Conservation (phyloP, 1,140 invertebrate genomes). For the Probaryconus sp. region DNA sequence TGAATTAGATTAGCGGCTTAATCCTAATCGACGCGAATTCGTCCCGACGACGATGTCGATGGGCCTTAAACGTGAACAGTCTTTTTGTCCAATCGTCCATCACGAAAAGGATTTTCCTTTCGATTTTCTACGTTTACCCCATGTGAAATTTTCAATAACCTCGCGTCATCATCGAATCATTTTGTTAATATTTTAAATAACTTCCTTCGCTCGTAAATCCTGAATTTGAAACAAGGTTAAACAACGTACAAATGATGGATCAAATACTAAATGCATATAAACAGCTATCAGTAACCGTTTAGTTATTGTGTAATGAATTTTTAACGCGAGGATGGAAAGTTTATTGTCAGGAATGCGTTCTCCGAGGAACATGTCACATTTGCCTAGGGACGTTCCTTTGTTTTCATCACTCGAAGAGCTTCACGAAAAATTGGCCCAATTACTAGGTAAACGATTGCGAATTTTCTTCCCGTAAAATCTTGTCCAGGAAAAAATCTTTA, state of each 20-base stretch:
- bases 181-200: too few species aligned
- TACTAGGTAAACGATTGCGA: constrained; percentile 70
- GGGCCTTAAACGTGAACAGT: too few species aligned
- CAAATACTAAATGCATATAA: too few species aligned
- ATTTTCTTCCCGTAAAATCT: too few species aligned
- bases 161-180: too few species aligned
- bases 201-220: too few species aligned
- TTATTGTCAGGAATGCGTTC: constrained; percentile 57
- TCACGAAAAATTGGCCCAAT: constrained; percentile 72
- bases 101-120: neutral
- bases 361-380: constrained; percentile 50
- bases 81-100: neutral
- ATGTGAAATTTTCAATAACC: too few species aligned
- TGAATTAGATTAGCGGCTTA: constrained; percentile 66
- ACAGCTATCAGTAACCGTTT: neutral
- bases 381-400: constrained; percentile 64
- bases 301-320: neutral
- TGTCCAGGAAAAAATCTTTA: too few species aligned
- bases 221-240: too few species aligned
- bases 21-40: constrained; percentile 62
- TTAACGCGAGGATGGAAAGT: constrained; percentile 64
- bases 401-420: constrained; percentile 74
- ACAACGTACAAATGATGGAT: too few species aligned
- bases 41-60: constrained; percentile 16
- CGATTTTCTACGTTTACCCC: too few species aligned